These are phyloP conservation scores for Mugil cephalus DNA, from an alignment of 2,113 vertebrate genomes.

Conservation along the genomic window DNA sequence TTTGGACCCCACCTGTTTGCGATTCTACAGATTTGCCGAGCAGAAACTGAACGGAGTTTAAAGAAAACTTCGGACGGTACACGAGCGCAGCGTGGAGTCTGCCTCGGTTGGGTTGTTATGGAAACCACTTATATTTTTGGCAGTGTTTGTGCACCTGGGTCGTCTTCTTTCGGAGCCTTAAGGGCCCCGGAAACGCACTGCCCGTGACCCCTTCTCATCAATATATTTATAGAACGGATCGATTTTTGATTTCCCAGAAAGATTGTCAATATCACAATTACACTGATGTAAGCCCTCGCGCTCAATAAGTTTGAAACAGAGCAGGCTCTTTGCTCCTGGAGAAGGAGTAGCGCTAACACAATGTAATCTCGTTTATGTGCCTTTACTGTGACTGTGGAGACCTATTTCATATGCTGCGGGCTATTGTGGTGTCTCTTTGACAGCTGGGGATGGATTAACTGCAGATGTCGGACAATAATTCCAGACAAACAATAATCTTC, in stretches of 20 bases:
- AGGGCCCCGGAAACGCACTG: conserved; percentile 15
- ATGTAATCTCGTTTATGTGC: conserved; percentile 46
- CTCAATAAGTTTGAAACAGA: conserved; percentile 53
- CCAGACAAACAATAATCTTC: conserved; percentile 26
- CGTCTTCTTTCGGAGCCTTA: conserved; percentile 9
- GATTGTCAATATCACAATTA: conserved; percentile 21
- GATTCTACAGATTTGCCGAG: background rate
- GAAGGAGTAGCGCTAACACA: conserved; percentile 24
- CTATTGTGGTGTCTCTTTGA: conserved; percentile 24
- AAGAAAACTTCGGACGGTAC: conserved; percentile 33
- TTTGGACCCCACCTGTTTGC: background rate
- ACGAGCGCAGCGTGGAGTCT: conserved; percentile 16
- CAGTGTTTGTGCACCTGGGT: conserved; percentile 58
- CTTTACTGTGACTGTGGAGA: conserved; percentile 40
- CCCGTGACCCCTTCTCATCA: conserved; percentile 7
- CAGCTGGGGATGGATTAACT: conserved; percentile 27
- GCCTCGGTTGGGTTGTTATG: conserved; percentile 39
- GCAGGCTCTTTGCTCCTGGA: conserved; percentile 52
- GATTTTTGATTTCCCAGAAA: conserved; percentile 23
- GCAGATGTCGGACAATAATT: conserved; percentile 24
- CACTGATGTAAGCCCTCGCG: conserved; percentile 35
- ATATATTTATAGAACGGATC: conserved; percentile 1
- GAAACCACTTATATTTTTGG: conserved; percentile 61
- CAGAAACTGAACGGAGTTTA: background rate
- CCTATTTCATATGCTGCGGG: conserved; percentile 21